Base-by-base conservation (phyloP, 23 tunicate species). In the Halocynthia roretzi region DNA sequence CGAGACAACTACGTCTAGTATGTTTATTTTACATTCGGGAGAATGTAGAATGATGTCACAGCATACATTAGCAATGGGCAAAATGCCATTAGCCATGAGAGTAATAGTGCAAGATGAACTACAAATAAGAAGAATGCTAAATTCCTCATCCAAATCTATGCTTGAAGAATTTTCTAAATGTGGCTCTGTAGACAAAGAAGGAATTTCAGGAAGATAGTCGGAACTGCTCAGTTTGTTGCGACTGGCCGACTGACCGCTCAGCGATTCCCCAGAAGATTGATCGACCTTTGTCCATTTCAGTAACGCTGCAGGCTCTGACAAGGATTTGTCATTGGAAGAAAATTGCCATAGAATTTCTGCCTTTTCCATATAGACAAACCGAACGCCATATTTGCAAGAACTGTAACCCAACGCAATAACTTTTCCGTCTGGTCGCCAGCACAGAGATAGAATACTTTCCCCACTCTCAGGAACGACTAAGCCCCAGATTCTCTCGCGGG, bases 401-500 rank as follows among this genome's bases (percentile, higher is more conserved):
- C 70, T 70, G 66, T 87, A 81, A 60, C 83, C 62, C 44, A 77
- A 82, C n/a, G 81, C 86, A 87, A 87, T 56, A 48, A 87, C 93
- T 87, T 52, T 80, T 5, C 96, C 96, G 80, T 89, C 96, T 12
- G 96, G 96, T 52, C 96, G 80, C 96, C 96, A 89, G 53, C 88
- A 89, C 19, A 89, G 74, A 10, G 81, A 72, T 53, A 80, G 70
- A 56, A 89, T 89, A 14, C 10, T 11, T n/a, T 64, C 22, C 14
- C 70, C 85, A 6, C 75, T 83, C 14, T 76, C 88, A 60, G 81
- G 79, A 10, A 82, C 79, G 15, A 85, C 77, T 10, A 80, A 71
- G 6, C 52, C 20, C 96, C 96, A 89, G 14, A 83, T 85, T 75
- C 77, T 75, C 62, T 84, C 88, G 12, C 73, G n/a, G 9, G 88